A percentile compares a stretch with the other conserved stretches of the same genome.
Conservation (phyloP, 2,888 invertebrate species). For the Plutella xylostella region DNA sequence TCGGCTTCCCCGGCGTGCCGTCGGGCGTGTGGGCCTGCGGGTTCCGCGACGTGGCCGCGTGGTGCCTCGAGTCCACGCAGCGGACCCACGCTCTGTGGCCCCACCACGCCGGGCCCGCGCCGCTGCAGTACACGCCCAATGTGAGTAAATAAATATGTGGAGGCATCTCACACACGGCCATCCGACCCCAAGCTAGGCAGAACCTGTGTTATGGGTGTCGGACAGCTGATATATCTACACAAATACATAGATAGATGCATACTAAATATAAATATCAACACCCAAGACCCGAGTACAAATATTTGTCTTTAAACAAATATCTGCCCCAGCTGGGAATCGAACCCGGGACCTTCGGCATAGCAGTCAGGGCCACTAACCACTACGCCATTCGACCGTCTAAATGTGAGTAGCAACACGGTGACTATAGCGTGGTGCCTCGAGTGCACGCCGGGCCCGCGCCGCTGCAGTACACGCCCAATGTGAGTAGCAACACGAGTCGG, state of each 20-base stretch:
- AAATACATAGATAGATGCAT: neutral
- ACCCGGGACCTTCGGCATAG: too few species aligned
- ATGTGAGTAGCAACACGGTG: too few species aligned
- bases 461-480: conserved; percentile 40
- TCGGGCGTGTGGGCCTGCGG: conserved; percentile 40
- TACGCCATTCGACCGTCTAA: too few species aligned
- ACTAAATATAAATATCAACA: too few species aligned
- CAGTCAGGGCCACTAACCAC: too few species aligned
- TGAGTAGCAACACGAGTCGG: conserved; percentile 19
- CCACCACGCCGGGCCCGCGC: conserved; percentile 40
- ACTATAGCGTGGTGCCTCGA: conserved; percentile 58
- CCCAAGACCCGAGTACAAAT: too few species aligned
- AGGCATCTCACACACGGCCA: neutral
- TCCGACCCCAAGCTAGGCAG: neutral
- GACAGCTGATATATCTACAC: neutral
- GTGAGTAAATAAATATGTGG: conserved; percentile 23
- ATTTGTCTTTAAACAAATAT: too few species aligned
- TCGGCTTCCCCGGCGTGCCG: conserved; percentile 26
- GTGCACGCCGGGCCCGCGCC: conserved; percentile 46
- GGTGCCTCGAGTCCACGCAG: conserved; percentile 58
- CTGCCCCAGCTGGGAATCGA: too few species aligned
- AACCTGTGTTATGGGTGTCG: neutral
- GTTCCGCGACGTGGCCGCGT: conserved; percentile 39
- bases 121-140: conserved; percentile 41
- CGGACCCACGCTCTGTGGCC: conserved; percentile 58